Evolutionary conservation across 2,113 vertebrate genomes (phyloP), one percentile per base, ranked within the genome.

Genomic region (Misgurnus mizolepis): DNA sequence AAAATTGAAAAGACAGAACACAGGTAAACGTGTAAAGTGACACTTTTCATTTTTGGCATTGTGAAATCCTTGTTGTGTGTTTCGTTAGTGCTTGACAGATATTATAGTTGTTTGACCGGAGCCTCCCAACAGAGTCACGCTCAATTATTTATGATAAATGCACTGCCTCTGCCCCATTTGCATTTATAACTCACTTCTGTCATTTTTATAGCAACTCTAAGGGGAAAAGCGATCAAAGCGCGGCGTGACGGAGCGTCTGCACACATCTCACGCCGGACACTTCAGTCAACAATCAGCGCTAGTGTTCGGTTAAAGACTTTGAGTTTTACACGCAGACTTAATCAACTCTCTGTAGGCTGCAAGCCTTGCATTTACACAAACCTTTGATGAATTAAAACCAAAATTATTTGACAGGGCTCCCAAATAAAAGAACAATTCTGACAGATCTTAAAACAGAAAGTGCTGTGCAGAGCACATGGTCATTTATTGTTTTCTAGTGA

Each of bases 311-410:
- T 76, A 49, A 14, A 40, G 69, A 72, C 58, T 27, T 58, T 14
- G 62, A 65, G 68, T 7, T 78, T 79, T 84, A 84, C 70, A 79
- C 74, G 81, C 69, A 56, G 83, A 79, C 82, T 81, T 82, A 84
- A 84, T 84, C 76, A 84, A 70, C 47, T 71, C 65, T 75, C 76
- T 34, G 79, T 43, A 76, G 68, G 79, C 69, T 50, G 75, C 49
- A 64, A 34, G 4, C 0, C 53, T 47, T 18, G 34, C 53, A 78
- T 78, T 84, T 76, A 81, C 75, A 65, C 77, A 72, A 61, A 84
- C 83, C 60, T 81, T 76, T 84, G 83, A 84, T 84, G 65, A 84
- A 84, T 84, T 84, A 82, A 84, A 84, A 84, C 65, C 69, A 60
- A 84, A 84, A 84, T 84, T 82, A 79, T 84, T 78, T 84, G 83